Evolutionary conservation across 2,888 invertebrate species (phyloP), one percentile per base, ranked within the genome.

Genomic region (Criorhina ranunculi): DNA sequence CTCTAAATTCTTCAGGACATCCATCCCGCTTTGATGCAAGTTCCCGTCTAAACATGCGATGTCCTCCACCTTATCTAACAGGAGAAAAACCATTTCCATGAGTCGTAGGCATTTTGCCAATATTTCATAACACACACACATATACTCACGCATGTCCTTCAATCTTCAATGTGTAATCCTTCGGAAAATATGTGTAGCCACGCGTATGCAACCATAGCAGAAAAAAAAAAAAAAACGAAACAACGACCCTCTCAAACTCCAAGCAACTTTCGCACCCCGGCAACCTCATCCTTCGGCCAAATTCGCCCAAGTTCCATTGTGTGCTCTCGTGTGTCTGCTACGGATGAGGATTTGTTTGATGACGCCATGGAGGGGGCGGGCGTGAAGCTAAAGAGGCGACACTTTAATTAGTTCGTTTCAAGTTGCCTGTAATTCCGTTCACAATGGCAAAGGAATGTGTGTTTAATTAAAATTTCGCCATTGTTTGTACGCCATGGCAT

Each of bases 371-470:
- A 62, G 57, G 51, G 67, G 69, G 59, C 72, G 67, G 69, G 59
- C 72, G 76, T 60, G 49, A 57, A 72, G 70, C 81, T 49, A 69
- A 67, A 66, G 72, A 76, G 76, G 76, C 78, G 79, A 81, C 86
- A 79, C 75, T 85, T 80, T 86, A 86, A 86, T 86, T 86, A 86
- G 86, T 86, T 86, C 86, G 81, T 81, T 86, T 86, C 86, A 86
- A 86, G 86, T 86, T 86, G 76, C 86, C 85, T 85, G 85, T 85
- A 85, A 85, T 85, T 79, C 85, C 85, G 81, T 81, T 81, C 81
- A 86, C 86, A 86, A 86, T 86, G 81, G 86, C 86, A 77, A 86
- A 86, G 86, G 86, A 86, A 86, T 86, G 86, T 86, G 86, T 86
- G 86, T 86, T 86, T 86, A 86, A 86, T 86, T 86, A 86, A 86